Evolutionary conservation across 2,888 invertebrate genomes (phyloP).

Genomic region (Xestia rhomboidea): DNA sequence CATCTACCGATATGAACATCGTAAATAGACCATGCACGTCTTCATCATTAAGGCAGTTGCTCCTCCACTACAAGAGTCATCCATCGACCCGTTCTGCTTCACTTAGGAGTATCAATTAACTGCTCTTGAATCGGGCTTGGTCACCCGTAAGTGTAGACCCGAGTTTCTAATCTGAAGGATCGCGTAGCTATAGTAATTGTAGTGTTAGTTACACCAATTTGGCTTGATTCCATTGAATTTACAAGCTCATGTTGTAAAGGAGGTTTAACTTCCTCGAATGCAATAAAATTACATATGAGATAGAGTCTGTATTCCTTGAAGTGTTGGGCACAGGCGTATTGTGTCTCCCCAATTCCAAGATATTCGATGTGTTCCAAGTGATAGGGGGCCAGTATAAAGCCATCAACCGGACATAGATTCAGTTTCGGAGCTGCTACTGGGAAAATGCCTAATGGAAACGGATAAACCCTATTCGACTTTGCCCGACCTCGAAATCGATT

Average conservation of each 20-base stretch:
- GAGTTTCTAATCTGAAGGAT: conserved; percentile 13
- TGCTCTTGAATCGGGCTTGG: conserved; percentile 2
- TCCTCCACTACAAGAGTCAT: conserved; percentile 17
- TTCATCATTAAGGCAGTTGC: conserved; percentile 24
- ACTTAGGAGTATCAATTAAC: conserved; percentile 12
- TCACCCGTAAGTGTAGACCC: not conserved
- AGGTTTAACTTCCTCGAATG: not conserved
- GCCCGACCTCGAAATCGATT: too few relatives aligned
- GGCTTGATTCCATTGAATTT: not conserved
- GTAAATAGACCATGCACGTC: not conserved
- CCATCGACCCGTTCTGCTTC: conserved; percentile 18
- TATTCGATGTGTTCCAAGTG: not conserved
- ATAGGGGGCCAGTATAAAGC: too few relatives aligned
- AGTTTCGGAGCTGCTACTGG: too few relatives aligned
- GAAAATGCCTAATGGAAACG: too few relatives aligned
- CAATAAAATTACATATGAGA: not conserved
- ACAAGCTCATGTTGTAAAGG: not conserved
- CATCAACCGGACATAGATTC: too few relatives aligned
- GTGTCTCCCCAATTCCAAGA: not conserved
- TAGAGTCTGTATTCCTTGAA: not conserved
- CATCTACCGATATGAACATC: not conserved
- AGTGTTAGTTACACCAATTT: not conserved
- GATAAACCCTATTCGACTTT: too few relatives aligned
- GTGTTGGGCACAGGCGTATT: not conserved
- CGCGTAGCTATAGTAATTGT: not conserved